Percentiles rank a stretch among this genome's conserved stretches.
phyloP scores from a whole-genome alignment of 1,140 invertebrate genomes.

The Lasaia peninsularis region DNA sequence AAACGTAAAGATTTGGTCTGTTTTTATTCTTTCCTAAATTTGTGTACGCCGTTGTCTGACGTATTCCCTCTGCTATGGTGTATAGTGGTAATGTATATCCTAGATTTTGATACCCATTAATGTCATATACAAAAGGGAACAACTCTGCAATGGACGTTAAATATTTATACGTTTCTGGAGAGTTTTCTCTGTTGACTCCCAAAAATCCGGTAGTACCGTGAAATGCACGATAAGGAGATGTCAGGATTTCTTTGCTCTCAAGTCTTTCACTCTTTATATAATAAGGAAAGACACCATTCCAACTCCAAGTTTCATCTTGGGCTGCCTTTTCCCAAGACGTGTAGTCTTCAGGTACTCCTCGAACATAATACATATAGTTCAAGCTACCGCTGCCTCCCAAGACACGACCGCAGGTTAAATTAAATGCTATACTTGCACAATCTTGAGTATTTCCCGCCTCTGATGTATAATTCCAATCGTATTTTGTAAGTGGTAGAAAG shows the following conservation, averaged over 20 bases:
- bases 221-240: conserved; percentile 20
- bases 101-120: conserved; percentile 83
- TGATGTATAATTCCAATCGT: conserved; percentile 86
- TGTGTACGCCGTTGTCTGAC: conserved; percentile 78
- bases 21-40: conserved; percentile 76
- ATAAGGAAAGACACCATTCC: conserved; percentile 42
- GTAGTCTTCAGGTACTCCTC: conserved; percentile 85
- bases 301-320: conserved; percentile 82
- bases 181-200: conserved; percentile 26
- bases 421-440: conserved; percentile 78
- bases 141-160: conserved; percentile 34
- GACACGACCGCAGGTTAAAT: conserved; percentile 82
- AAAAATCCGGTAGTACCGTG: conserved; percentile 35
- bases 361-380: conserved; percentile 64
- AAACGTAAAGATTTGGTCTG: conserved; percentile 73
- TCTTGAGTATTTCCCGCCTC: conserved; percentile 80
- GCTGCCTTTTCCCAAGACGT: conserved; percentile 79
- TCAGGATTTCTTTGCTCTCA: conserved; percentile 21
- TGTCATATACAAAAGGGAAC: conserved; percentile 66
- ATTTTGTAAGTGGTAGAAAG: conserved; percentile 26
- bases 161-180: conserved; percentile 22
- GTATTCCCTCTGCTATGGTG: conserved; percentile 84
- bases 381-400: conserved; percentile 54
- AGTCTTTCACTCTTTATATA: conserved; percentile 40
- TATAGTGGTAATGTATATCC: conserved; percentile 82